Base-by-base conservation (phyloP, 2,113 vertebrate species). In the Labeo rohita region DNA sequence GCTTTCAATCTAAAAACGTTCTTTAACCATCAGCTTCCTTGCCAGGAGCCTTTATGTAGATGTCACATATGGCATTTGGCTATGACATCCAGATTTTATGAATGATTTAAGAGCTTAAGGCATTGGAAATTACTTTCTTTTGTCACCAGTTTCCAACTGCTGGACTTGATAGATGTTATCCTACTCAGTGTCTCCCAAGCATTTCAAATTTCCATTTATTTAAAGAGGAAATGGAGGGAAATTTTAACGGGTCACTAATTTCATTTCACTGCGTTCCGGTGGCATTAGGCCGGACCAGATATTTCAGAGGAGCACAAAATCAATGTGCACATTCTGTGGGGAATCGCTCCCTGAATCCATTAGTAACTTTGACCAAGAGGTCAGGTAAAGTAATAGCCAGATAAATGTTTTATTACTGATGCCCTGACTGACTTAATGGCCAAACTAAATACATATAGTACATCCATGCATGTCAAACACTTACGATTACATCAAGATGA, bases 351-450 rank as follows among this genome's bases (percentile, higher is more conserved):
- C 83, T 89, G 91, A 95, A 95, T 94, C 95, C 96, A 96, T 96
- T 96, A 96, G 95, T 93, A 95, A 97, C 92, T 94, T 94, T 95
- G 93, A 94, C 94, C 93, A 95, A 93, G 92, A 96, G 96, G 96
- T 96, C 96, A 96, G 93, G 95, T 95, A 96, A 97, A 97, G 95
- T 95, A 97, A 97, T 95, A 96, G 93, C 92, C 88, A 89, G 94
- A 95, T 95, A 96, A 97, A 97, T 97, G 96, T 96, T 98, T 97
- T 95, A 97, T 97, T 94, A 96, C 94, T 93, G 91, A 96, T 95
- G 95, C 94, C 93, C 94, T 95, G 95, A 95, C 92, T 92, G 94
- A 91, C 95, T 93, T 96, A 96, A 96, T 96, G 93, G 93, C 86
- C 78, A 95, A 94, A 77, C 85, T 90, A 92, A 94, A 93, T 90